Conservation (phyloP, 2,888 invertebrate species). For the Hirtodrosophila histrioides region DNA sequence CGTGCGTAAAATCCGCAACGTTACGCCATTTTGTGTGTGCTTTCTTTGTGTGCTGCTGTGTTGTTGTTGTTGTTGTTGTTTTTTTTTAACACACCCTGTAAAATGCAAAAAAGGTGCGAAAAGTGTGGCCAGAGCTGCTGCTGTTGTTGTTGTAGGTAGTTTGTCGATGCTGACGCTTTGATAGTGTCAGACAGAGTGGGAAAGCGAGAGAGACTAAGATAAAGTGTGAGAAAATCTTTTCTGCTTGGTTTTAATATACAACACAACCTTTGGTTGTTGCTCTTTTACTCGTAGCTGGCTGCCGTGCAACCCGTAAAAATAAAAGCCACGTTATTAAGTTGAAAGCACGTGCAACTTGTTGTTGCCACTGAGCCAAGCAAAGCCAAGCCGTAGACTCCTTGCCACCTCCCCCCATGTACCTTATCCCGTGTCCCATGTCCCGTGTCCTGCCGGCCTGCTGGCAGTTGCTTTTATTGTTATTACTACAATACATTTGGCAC, state of each 20-base stretch:
- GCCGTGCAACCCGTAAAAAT: constrained; percentile 65
- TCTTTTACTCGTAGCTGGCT: constrained; percentile 23
- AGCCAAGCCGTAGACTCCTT: constrained; percentile 12
- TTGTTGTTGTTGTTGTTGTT: constrained; percentile 11
- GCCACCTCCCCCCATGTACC: neutral
- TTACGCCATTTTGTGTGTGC: constrained; percentile 77
- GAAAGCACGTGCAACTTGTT: constrained; percentile 80
- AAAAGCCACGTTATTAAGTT: constrained; percentile 80
- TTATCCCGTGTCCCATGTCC: too few species aligned
- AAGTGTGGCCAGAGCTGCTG: constrained; percentile 54
- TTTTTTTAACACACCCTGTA: constrained; percentile 48
- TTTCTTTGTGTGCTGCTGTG: constrained; percentile 61
- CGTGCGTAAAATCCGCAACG: constrained; percentile 79
- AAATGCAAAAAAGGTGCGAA: constrained; percentile 78
- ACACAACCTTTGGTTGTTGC: constrained; percentile 55
- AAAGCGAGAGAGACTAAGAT: constrained; percentile 4
- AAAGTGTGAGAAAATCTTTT: constrained; percentile 32
- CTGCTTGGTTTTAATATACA: constrained; percentile 57
- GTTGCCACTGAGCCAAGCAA: constrained; percentile 52
- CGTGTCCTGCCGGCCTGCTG: constrained; percentile 36
- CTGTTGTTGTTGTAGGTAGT: constrained; percentile 46
- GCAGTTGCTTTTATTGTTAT: constrained; percentile 78
- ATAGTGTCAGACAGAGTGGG: constrained; percentile 41
- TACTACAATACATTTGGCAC: constrained; percentile 79
- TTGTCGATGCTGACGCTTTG: constrained; percentile 71